Conservation (phyloP, 1,140 invertebrate genomes). For the Calliphora vicina region DNA sequence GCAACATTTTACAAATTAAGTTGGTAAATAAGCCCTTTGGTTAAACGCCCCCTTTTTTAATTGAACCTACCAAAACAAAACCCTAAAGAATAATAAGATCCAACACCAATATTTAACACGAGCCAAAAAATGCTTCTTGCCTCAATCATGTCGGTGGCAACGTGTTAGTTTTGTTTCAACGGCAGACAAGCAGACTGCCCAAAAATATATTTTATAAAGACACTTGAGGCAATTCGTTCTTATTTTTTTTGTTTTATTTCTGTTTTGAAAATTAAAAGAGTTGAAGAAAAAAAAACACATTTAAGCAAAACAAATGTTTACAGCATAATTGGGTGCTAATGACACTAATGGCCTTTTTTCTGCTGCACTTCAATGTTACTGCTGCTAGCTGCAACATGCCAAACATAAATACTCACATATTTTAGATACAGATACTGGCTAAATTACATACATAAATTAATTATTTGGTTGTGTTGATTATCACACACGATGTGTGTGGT, state of each 20-base stretch:
- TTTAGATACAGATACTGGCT: neutral
- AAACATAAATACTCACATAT: no score
- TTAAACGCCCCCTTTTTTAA: slow-evolving; percentile 24
- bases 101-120: neutral
- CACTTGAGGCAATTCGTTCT: slow-evolving; percentile 22
- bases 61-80: neutral
- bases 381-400: neutral
- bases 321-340: slow-evolving; percentile 32
- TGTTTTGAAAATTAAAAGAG: neutral
- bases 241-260: slow-evolving; percentile 11
- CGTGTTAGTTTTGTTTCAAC: slow-evolving; percentile 29
- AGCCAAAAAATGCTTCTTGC: neutral
- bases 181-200: slow-evolving; percentile 22
- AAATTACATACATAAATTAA: neutral
- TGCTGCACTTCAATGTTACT: neutral
- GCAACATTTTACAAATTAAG: slow-evolving; percentile 17
- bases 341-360: slow-evolving; percentile 21
- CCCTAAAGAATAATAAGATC: neutral
- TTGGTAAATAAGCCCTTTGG: neutral
- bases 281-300: neutral
- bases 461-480: neutral
- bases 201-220: neutral
- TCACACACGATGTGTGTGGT: slow-evolving; percentile 10
- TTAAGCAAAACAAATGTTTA: slow-evolving; percentile 1
- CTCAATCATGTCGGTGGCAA: neutral